These are phyloP conservation scores for Drosophila orosa DNA, from an alignment of 1,140 invertebrate species.

Conservation along the genomic window DNA sequence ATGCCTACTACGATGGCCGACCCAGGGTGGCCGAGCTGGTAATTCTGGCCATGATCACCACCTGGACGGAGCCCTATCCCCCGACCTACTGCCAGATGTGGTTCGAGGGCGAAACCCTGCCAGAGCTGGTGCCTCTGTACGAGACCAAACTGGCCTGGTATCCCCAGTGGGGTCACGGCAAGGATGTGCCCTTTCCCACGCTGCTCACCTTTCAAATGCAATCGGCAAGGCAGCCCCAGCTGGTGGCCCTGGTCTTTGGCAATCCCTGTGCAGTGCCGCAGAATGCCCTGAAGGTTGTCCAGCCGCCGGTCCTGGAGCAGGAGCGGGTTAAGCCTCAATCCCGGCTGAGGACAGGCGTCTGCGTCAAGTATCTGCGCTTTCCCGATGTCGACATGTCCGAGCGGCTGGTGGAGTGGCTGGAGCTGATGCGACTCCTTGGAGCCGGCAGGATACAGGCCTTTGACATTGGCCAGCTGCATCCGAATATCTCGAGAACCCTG, in stretches of 20 bases:
- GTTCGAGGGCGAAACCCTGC: constrained; percentile 90
- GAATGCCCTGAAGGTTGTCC: constrained; percentile 92
- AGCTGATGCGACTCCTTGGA: constrained; percentile 92
- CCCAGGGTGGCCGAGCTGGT: constrained; percentile 89
- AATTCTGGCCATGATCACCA: constrained; percentile 94
- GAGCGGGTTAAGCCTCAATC: too few species aligned
- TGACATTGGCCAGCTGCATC: constrained; percentile 85
- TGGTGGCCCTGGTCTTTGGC: constrained; percentile 85
- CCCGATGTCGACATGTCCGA: constrained; percentile 93
- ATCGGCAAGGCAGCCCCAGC: constrained; percentile 20
- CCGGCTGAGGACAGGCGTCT: constrained; percentile 92
- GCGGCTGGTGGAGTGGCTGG: constrained; percentile 95
- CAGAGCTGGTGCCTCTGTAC: constrained; percentile 89
- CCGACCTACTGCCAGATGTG: constrained; percentile 90
- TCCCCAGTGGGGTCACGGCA: constrained; percentile 94
- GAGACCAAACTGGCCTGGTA: constrained; percentile 96
- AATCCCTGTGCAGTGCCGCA: constrained; percentile 91
- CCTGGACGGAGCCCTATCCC: constrained; percentile 87
- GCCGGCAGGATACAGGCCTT: constrained; percentile 96
- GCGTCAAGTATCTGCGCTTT: constrained; percentile 95
- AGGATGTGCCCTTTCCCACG: constrained; percentile 92
- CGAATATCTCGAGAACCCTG: constrained; percentile 84
- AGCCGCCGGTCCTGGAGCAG: constrained; percentile 72
- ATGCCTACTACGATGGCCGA: constrained; percentile 92
- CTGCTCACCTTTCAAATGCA: constrained; percentile 91